These are phyloP conservation scores for Neopelma chrysocephalum DNA, from an alignment of 2,797 vertebrate species.

Conservation along the genomic window DNA sequence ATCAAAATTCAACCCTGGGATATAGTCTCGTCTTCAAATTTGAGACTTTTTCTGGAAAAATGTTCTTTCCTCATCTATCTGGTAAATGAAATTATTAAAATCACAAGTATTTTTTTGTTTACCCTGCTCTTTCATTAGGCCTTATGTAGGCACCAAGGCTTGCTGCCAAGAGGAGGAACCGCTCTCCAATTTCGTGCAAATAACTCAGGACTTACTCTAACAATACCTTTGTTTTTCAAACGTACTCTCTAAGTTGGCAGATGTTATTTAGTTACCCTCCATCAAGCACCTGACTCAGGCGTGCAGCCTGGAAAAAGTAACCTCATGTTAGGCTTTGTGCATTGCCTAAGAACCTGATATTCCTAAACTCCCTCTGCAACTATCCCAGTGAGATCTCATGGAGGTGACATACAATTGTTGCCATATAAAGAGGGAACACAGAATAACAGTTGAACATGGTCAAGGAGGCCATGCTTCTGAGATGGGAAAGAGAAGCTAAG, in stretches of 20 bases:
- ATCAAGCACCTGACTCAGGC: conserved; percentile 42
- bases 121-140: neutral
- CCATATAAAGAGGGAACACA: neutral
- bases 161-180: neutral
- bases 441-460: neutral
- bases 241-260: neutral
- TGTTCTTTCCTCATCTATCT: neutral
- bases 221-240: conserved; percentile 41
- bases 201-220: neutral
- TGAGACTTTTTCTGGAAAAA: neutral
- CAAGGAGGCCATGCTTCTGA: neutral
- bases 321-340: conserved; percentile 18
- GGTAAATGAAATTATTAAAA: neutral
- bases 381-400: neutral
- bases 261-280: conserved; percentile 12
- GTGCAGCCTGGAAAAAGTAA: conserved; percentile 63
- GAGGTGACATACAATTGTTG: neutral
- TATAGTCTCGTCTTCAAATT: neutral
- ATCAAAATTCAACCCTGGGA: neutral
- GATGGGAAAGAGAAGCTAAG: neutral
- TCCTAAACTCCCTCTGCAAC: conserved; percentile 5
- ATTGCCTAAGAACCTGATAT: conserved; percentile 41
- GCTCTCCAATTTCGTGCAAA: neutral
- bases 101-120: neutral
- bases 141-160: neutral